Evolutionary conservation across 2,888 invertebrate species (phyloP).

Genomic region (Nineta flava): DNA sequence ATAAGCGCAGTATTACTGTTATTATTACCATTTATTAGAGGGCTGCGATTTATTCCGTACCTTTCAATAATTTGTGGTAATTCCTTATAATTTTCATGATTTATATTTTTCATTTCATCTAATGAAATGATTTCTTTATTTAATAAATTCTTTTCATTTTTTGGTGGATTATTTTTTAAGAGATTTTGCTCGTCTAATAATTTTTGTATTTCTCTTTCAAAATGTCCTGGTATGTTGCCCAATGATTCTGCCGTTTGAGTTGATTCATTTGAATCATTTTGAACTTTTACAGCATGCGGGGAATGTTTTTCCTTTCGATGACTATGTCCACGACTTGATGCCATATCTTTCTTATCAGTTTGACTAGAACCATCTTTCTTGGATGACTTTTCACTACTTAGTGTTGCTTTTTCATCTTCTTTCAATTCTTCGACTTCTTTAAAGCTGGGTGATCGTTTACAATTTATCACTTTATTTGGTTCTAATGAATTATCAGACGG

Average conservation of each 20-base stretch:
- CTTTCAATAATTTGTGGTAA: constrained; percentile 16
- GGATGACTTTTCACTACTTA: constrained; percentile 36
- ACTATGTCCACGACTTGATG: constrained; percentile 19
- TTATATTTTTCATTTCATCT: constrained; percentile 23
- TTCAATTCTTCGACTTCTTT: constrained; percentile 28
- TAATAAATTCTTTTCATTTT: constrained; percentile 41
- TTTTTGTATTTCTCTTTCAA: constrained; percentile 66
- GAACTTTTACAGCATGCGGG: constrained; percentile 31
- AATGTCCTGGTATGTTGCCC: constrained; percentile 36
- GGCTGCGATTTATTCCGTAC: constrained; percentile 15
- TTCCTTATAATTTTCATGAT: constrained; percentile 16
- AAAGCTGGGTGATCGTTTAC: constrained; percentile 28
- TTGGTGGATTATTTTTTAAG: constrained; percentile 41
- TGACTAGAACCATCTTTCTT: constrained; percentile 49
- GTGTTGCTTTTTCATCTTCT: constrained; percentile 30
- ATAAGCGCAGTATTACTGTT: constrained; percentile 37
- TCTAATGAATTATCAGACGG: constrained; percentile 27
- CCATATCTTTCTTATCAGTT: constrained; percentile 46
- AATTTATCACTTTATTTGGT: constrained; percentile 26
- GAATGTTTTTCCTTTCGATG: constrained; percentile 27
- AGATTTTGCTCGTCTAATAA: constrained; percentile 56
- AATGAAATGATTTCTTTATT: constrained; percentile 41
- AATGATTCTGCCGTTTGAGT: constrained; percentile 20
- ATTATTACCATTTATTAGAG: constrained; percentile 31
- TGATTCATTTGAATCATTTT: constrained; percentile 35